phyloP scores from a whole-genome alignment of 2,797 vertebrate species.

The Rhadinocentrus ornatus region DNA sequence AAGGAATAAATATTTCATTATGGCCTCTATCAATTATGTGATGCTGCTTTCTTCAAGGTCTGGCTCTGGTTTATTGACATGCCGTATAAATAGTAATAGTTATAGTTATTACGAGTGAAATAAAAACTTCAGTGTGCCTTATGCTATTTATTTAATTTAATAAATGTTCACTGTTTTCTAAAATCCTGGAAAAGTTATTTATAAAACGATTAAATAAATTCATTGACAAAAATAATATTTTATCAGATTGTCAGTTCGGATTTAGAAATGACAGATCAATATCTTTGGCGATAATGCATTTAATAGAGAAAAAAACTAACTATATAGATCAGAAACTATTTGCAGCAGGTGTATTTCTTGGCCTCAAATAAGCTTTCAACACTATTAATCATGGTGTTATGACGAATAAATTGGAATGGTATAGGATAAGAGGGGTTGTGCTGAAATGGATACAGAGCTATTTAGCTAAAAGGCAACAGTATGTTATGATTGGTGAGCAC shows the following conservation, averaged over 20 bases:
- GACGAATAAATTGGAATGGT: neutral
- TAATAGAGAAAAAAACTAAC: neutral
- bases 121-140: too few species aligned
- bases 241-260: neutral
- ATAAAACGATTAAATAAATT: neutral
- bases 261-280: neutral
- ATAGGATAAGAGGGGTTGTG: too few species aligned
- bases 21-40: too few species aligned
- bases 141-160: too few species aligned
- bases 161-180: neutral
- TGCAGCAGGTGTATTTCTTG: neutral
- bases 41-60: too few species aligned
- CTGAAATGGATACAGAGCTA: too few species aligned
- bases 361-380: neutral
- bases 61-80: too few species aligned
- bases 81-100: too few species aligned
- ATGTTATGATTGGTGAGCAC: too few species aligned
- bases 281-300: neutral
- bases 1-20: too few species aligned
- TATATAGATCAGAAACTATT: rapidly evolving
- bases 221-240: neutral
- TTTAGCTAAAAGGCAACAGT: too few species aligned
- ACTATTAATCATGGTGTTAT: neutral
- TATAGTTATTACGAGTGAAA: too few species aligned
- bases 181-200: neutral